These are phyloP conservation scores for Bombus ignitus DNA, from an alignment of 1,140 invertebrate species.

Conservation along the genomic window DNA sequence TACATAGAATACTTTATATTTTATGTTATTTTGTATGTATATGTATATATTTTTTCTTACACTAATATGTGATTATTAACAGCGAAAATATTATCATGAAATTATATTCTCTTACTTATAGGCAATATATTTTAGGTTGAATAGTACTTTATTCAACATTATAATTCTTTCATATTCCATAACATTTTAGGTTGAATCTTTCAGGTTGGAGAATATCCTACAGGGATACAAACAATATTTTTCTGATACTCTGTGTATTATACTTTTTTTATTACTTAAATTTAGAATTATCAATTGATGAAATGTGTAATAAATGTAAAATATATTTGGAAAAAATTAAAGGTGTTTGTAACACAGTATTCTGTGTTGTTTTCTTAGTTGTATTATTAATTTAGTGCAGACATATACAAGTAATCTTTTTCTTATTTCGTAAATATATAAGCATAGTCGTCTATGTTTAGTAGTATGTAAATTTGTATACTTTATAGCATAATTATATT, in stretches of 20 bases:
- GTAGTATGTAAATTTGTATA: no score
- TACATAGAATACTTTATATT: constrained; percentile 8
- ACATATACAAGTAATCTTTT: not conserved
- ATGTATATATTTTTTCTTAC: constrained; percentile 25
- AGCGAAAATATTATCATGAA: not conserved
- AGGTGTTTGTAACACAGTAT: not conserved
- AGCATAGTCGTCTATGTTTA: no score
- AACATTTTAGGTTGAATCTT: not conserved
- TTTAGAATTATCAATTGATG: not conserved
- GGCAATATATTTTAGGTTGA: not conserved
- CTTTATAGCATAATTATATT: no score
- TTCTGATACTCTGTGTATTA: not conserved
- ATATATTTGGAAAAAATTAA: constrained; percentile 7
- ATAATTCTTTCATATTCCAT: not conserved
- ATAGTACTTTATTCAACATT: not conserved
- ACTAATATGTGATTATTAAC: not conserved
- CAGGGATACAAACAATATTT: not conserved
- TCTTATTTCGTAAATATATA: not conserved
- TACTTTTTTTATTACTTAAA: not conserved
- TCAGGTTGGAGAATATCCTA: not conserved
- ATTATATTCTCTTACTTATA: constrained; percentile 8
- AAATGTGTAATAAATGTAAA: constrained; percentile 7
- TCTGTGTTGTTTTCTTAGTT: not conserved
- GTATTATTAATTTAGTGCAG: not conserved
- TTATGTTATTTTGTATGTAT: not conserved